Evolutionary conservation across 2,888 invertebrate genomes (phyloP), one percentile per base, ranked within the genome.

Genomic region (Cotesia congregata): DNA sequence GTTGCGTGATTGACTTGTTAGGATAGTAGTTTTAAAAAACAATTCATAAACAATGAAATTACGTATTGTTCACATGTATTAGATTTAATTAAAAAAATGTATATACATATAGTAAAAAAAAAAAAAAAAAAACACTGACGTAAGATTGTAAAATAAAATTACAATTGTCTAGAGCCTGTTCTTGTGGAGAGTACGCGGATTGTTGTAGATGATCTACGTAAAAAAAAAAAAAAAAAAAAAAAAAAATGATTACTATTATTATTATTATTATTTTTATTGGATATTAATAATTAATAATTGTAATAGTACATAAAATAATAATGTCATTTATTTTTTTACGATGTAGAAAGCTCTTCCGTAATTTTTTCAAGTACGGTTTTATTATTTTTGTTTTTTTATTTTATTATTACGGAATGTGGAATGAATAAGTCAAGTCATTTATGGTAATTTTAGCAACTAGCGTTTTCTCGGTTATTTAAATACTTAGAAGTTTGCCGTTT

Each of bases 241-340:
- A 67, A 17, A 41, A 20, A 50, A 12, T 12, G 12, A 41, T 20
- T 5, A 30, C 3, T 30, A 30, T 3, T 30, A 30, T 4, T 30
- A 50, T 50, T 50, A 50, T 50, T 50, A 50, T 50, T 50, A 50
- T 30, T 30, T 30, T 30, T 30, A 30, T 30, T 30, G 3, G 30
- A 50, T 50, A 50, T 50, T 50, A 12, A 50, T 50, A 50, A 50
- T 50, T 50, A 12, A 50, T 50, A 50, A 50, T 50, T 50, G 12
- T 50, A 50, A 50, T 50, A 50, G 50, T 12, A 50, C 12, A 50
- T 50, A 50, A 12, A 50, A 12, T 50, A 71, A 59, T 59, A 38
- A 67, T 15, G 67, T 67, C 74, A 74, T 74, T 74, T 67, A 67
- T 67, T 67, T 74, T 74, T 74, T 67, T 20, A 74, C 30, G 67